phyloP scores from a whole-genome alignment of 1,140 invertebrate species.

The Ips nitidus region DNA sequence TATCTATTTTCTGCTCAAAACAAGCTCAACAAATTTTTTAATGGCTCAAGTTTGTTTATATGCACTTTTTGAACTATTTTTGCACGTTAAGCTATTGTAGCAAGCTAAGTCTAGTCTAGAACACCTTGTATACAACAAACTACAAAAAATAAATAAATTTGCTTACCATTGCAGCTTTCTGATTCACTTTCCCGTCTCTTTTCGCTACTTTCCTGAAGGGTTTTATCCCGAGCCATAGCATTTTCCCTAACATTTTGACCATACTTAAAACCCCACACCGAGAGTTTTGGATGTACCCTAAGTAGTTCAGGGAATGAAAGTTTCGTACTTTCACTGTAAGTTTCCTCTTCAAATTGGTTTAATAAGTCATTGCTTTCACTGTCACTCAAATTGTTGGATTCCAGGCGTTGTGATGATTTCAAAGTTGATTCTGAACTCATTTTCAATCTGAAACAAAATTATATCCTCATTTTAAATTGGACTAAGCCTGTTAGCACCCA shows the following conservation, averaged over 20 bases:
- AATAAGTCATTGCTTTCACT: constrained; percentile 28
- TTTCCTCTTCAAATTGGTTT: constrained; percentile 34
- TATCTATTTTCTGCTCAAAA: too few relatives aligned
- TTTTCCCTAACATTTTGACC: constrained; percentile 41
- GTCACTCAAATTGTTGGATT: constrained; percentile 7
- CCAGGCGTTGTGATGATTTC: neutral
- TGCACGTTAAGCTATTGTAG: too few relatives aligned
- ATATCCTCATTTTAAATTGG: neutral
- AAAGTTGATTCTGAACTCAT: constrained; percentile 7
- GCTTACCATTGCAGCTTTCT: constrained; percentile 15
- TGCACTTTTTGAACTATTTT: too few relatives aligned
- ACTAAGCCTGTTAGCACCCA: neutral
- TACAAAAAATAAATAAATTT: constrained; percentile 7
- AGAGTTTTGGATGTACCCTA: constrained; percentile 43
- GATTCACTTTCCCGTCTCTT: constrained; percentile 25
- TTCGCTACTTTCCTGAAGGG: constrained; percentile 26
- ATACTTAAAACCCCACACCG: constrained; percentile 46
- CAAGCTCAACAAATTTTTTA: too few relatives aligned
- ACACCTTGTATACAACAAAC: neutral
- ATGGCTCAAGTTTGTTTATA: too few relatives aligned
- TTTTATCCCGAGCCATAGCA: constrained; percentile 38
- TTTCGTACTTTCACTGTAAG: constrained; percentile 40
- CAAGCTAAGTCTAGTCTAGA: too few relatives aligned
- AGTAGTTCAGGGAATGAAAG: constrained; percentile 42
- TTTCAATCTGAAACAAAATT: neutral